Conservation (phyloP, 2,113 vertebrate genomes). For the Perca fluviatilis region DNA sequence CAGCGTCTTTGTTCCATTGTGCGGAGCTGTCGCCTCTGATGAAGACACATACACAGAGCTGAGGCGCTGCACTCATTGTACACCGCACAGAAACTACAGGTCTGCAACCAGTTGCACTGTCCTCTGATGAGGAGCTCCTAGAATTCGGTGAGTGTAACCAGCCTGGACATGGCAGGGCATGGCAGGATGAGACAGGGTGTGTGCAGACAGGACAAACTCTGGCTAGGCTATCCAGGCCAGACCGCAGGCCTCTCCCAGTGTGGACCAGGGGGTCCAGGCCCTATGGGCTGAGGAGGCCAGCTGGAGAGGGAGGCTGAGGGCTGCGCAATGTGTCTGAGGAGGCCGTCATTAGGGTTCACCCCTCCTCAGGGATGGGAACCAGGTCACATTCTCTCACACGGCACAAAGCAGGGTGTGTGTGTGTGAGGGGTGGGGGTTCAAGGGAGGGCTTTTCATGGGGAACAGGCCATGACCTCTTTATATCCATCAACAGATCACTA, state of each 20-base stretch:
- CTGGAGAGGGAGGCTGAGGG: conserved; percentile 78
- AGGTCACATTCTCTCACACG: conserved; percentile 87
- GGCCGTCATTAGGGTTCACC: conserved; percentile 82
- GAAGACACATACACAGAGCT: conserved; percentile 83
- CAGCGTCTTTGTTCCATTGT: conserved; percentile 87
- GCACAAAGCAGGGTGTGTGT: conserved; percentile 85
- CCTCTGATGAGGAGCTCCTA: conserved; percentile 1
- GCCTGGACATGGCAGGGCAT: neutral
- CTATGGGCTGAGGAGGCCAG: conserved; percentile 71
- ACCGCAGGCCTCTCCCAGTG: conserved; percentile 16
- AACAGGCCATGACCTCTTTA: conserved; percentile 87
- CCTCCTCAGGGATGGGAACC: conserved; percentile 87
- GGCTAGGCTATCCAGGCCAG: conserved; percentile 14
- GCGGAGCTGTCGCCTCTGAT: conserved; percentile 86
- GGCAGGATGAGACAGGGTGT: conserved; percentile 14
- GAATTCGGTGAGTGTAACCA: neutral
- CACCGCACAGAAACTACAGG: conserved; percentile 60
- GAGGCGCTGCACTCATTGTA: conserved; percentile 59
- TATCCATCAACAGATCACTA: conserved; percentile 87
- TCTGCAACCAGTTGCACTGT: conserved; percentile 70
- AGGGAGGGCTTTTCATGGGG: conserved; percentile 80
- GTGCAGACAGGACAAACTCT: conserved; percentile 1
- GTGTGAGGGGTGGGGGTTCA: conserved; percentile 72
- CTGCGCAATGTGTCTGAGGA: conserved; percentile 79
- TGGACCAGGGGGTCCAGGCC: conserved; percentile 64